Evolutionary conservation across 1,140 invertebrate genomes (phyloP).

Genomic region (Drosophila parabipectinata): DNA sequence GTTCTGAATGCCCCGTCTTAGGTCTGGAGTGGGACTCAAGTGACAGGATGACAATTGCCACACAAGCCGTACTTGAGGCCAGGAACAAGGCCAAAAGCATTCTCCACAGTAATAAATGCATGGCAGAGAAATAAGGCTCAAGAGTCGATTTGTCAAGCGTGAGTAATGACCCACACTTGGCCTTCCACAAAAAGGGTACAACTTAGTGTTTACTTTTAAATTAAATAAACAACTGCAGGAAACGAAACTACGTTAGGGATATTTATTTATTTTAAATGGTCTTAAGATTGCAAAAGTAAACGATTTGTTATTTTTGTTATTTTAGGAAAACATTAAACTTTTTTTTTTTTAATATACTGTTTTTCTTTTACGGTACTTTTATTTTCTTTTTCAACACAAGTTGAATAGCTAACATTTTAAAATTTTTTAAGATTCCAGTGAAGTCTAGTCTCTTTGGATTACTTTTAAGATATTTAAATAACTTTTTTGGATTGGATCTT

Average conservation of each 20-base stretch:
- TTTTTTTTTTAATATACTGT: too few relatives aligned
- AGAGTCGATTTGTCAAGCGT: slow-evolving; percentile 70
- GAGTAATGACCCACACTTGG: slow-evolving; percentile 57
- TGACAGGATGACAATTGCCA: slow-evolving; percentile 75
- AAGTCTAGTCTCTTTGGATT: background rate
- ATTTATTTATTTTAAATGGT: too few relatives aligned
- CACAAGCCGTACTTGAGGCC: slow-evolving; percentile 30
- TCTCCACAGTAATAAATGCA: slow-evolving; percentile 7
- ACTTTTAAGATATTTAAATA: background rate
- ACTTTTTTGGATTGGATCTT: background rate
- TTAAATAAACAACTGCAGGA: background rate
- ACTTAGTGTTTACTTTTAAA: background rate
- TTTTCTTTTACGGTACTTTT: too few relatives aligned
- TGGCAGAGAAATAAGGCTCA: slow-evolving; percentile 4
- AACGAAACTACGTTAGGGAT: background rate
- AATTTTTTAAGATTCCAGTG: too few relatives aligned
- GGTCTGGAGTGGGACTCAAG: slow-evolving; percentile 45
- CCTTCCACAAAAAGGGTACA: background rate
- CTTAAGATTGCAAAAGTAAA: too few relatives aligned
- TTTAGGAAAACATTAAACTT: too few relatives aligned
- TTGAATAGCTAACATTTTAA: too few relatives aligned
- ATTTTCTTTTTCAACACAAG: too few relatives aligned
- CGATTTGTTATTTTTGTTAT: too few relatives aligned
- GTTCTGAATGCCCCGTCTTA: slow-evolving; percentile 38
- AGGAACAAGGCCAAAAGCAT: slow-evolving; percentile 35